Percentiles rank a stretch among this genome's conserved stretches.
phyloP scores from a whole-genome alignment of 2,888 invertebrate genomes.

The Ditylenchus weischeri region DNA sequence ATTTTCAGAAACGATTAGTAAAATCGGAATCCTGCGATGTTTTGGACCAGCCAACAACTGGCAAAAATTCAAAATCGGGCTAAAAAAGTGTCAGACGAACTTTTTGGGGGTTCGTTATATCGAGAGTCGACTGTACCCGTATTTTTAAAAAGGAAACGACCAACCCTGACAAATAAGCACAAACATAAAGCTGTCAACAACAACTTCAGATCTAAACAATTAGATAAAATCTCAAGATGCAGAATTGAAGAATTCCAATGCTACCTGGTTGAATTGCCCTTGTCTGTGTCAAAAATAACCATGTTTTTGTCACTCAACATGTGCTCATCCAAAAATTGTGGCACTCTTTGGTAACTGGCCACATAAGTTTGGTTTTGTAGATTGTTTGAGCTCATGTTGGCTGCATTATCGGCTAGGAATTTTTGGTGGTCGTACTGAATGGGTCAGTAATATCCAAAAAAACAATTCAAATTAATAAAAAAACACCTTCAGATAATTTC shows the following conservation, averaged over 20 bases:
- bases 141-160: not conserved
- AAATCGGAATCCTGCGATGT: too few species aligned
- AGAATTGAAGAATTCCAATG: not conserved
- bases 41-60: too few species aligned
- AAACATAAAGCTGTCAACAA: slow-evolving; percentile 44
- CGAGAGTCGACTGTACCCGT: too few species aligned
- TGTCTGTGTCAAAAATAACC: slow-evolving; percentile 32
- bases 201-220: slow-evolving; percentile 28
- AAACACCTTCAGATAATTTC: slow-evolving; percentile 32
- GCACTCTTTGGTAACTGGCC: slow-evolving; percentile 24
- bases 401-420: not conserved
- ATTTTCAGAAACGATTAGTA: too few species aligned
- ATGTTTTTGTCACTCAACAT: slow-evolving; percentile 39
- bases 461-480: not conserved
- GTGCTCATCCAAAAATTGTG: slow-evolving; percentile 34
- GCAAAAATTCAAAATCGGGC: too few species aligned
- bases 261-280: slow-evolving; percentile 10
- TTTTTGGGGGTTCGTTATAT: too few species aligned
- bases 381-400: not conserved
- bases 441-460: too few species aligned
- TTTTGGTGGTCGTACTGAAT: slow-evolving; percentile 11
- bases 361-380: not conserved
- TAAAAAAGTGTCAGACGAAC: too few species aligned
- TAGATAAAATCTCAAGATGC: not conserved
- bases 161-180: slow-evolving; percentile 42